phyloP scores from a whole-genome alignment of 1,140 invertebrate genomes.

The Lucilia sericata region DNA sequence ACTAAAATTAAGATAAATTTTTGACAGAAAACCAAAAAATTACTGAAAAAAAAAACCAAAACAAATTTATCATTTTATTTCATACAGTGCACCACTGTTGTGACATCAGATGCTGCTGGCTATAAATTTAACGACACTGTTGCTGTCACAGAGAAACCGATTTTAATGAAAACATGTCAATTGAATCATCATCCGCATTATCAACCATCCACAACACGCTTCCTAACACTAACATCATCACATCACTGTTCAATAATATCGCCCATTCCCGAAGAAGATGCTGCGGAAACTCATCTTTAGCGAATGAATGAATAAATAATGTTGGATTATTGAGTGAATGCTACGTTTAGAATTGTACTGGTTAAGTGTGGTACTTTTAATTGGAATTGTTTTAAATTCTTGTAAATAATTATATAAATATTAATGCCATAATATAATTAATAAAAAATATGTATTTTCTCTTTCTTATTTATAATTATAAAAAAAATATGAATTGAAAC shows the following conservation, averaged over 20 bases:
- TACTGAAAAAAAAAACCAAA: background rate
- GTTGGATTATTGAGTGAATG: background rate
- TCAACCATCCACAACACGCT: background rate
- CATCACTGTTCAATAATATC: background rate
- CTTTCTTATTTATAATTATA: too few species aligned
- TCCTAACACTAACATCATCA: background rate
- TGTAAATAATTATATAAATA: background rate
- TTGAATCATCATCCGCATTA: background rate
- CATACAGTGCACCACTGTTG: background rate
- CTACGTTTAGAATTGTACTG: too few species aligned
- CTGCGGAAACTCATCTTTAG: background rate
- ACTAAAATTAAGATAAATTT: background rate
- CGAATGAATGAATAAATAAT: background rate
- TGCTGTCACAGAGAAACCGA: background rate
- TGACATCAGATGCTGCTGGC: background rate
- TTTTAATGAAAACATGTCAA: background rate
- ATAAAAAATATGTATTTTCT: too few species aligned
- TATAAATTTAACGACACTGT: background rate
- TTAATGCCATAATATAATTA: background rate
- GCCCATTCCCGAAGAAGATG: conserved; percentile 46
- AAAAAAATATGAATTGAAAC: too few species aligned
- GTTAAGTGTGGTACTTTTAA: background rate
- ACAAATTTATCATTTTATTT: background rate
- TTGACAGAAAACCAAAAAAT: background rate
- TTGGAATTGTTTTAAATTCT: conserved; percentile 24